These are phyloP conservation scores for Melospiza georgiana DNA, from an alignment of 2,113 vertebrate genomes.

Conservation along the genomic window DNA sequence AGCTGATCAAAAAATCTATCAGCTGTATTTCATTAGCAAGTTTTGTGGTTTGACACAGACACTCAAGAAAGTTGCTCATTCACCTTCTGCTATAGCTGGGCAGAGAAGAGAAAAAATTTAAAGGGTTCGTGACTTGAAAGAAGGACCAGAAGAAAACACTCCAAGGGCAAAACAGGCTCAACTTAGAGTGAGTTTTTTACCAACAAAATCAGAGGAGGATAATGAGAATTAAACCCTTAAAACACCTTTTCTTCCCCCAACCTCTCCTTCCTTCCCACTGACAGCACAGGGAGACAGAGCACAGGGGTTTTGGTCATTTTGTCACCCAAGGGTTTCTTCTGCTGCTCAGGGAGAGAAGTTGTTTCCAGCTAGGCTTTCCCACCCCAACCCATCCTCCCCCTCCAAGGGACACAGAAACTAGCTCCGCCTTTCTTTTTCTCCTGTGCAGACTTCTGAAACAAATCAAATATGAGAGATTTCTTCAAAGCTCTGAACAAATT, in stretches of 20 bases:
- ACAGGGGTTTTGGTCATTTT: not conserved
- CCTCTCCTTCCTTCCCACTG: not conserved
- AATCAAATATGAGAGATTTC: not conserved
- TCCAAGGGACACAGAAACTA: not conserved
- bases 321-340: not conserved
- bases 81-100: not conserved
- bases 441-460: not conserved
- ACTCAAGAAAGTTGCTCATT: not conserved
- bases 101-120: not conserved
- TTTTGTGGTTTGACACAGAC: not conserved
- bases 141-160: not conserved
- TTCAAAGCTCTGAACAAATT: not conserved
- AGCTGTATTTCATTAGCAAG: not conserved
- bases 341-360: not conserved
- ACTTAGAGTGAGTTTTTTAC: not conserved
- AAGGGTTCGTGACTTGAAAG: not conserved
- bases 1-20: not conserved
- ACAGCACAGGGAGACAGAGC: not conserved
- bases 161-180: not conserved
- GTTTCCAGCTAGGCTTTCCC: not conserved
- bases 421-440: not conserved
- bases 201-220: not conserved
- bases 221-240: not conserved
- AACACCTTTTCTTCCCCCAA: not conserved
- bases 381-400: not conserved